A percentile compares a stretch with the other conserved stretches of the same genome.
Evolutionary conservation across 2,113 vertebrate species (phyloP).

Genomic region (Hemicordylus capensis): DNA sequence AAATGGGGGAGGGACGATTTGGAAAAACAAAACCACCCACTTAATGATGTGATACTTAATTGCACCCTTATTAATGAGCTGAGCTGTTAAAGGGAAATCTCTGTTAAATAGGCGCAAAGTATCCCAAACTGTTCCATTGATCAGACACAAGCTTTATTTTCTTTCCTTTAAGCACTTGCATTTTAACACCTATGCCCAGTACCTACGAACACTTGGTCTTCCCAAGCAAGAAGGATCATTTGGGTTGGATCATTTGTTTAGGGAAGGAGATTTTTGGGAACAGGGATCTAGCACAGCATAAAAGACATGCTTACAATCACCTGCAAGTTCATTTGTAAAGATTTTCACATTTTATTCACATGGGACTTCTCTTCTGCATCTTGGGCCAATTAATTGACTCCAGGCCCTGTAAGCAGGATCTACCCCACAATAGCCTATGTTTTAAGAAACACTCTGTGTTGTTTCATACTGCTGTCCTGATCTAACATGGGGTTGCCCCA

Average conservation of each 20-base stretch:
- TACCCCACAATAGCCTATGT: not conserved
- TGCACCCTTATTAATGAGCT: conserved; percentile 64
- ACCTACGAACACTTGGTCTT: conserved; percentile 42
- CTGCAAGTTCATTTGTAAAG: not conserved
- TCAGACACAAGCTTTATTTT: conserved; percentile 57
- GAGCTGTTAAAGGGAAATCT: conserved; percentile 66
- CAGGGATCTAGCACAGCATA: not conserved
- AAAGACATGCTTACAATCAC: not conserved
- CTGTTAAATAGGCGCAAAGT: conserved; percentile 86
- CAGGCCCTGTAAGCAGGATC: not conserved
- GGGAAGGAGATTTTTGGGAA: not conserved
- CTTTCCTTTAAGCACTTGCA: conserved; percentile 70
- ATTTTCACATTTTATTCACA: not conserved
- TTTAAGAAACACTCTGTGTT: not conserved
- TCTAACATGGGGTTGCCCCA: too few relatives aligned
- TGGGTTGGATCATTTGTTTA: not conserved
- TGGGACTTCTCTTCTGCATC: too few relatives aligned
- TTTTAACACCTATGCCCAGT: conserved; percentile 77
- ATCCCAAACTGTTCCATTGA: conserved; percentile 71
- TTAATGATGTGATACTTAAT: conserved; percentile 64
- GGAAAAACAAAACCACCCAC: not conserved
- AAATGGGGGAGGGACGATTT: not conserved
- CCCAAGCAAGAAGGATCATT: not conserved
- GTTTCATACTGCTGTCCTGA: not conserved
- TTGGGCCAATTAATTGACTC: not conserved